A percentile compares a stretch with the other conserved stretches of the same genome.
Evolutionary conservation across 2,888 invertebrate genomes (phyloP).

Genomic region (Idaea biselata): DNA sequence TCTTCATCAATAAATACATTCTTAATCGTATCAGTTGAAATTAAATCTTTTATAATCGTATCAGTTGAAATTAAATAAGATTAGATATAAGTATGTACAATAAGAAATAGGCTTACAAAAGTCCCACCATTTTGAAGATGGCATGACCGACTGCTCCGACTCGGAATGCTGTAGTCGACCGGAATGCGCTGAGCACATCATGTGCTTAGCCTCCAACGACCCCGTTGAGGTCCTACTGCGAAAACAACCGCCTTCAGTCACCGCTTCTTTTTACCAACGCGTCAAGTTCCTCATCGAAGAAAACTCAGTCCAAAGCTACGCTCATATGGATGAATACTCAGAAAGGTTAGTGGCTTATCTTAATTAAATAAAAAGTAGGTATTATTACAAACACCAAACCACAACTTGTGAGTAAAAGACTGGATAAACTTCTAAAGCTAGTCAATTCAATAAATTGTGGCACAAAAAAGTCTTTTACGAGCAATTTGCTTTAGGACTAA

Average conservation of each 20-base stretch:
- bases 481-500: slow-evolving; percentile 60
- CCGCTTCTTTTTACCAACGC: slow-evolving; percentile 97
- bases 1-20: background rate
- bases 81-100: background rate
- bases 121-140: slow-evolving; percentile 87
- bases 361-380: slow-evolving; percentile 28
- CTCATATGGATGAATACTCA: slow-evolving; percentile 98
- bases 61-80: background rate
- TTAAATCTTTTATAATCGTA: background rate
- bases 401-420: slow-evolving; percentile 66
- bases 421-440: slow-evolving; percentile 41
- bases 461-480: slow-evolving; percentile 61
- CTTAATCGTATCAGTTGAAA: background rate
- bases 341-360: slow-evolving; percentile 91
- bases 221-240: slow-evolving; percentile 97
- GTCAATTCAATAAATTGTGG: slow-evolving; percentile 14
- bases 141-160: slow-evolving; percentile 98
- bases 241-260: slow-evolving; percentile 97
- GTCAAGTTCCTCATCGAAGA: slow-evolving; percentile 99
- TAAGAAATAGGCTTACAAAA: slow-evolving; percentile 51
- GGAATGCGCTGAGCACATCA: slow-evolving; percentile 92
- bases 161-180: slow-evolving; percentile 97
- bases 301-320: slow-evolving; percentile 98
- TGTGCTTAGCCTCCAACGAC: slow-evolving; percentile 97
- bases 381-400: slow-evolving; percentile 66